Evolutionary conservation across 2,888 invertebrate genomes (phyloP).

Genomic region (Graphium colonna): DNA sequence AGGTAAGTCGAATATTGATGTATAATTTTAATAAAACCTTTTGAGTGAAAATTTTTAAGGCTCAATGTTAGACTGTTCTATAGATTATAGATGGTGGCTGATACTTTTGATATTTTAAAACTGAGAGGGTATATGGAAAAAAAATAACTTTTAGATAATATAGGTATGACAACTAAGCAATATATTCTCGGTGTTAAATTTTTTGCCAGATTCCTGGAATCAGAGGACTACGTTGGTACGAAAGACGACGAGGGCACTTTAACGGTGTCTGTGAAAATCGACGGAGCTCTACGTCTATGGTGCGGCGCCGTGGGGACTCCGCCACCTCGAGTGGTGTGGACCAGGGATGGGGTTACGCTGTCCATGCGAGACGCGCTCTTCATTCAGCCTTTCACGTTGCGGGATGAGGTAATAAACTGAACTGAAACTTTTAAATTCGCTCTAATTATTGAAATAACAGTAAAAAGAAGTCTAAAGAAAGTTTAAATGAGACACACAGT

Average conservation of each 20-base stretch:
- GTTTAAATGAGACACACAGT: too few species aligned
- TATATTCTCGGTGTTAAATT: neutral
- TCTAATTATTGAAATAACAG: too few species aligned
- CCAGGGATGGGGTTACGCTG: slow-evolving; percentile 70
- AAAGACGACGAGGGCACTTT: slow-evolving; percentile 55
- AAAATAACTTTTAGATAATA: too few species aligned
- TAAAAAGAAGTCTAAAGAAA: too few species aligned
- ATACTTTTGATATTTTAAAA: too few species aligned
- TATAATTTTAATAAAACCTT: slow-evolving; percentile 31
- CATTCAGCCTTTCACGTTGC: slow-evolving; percentile 57
- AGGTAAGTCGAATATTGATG: slow-evolving; percentile 49
- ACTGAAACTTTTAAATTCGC: too few species aligned
- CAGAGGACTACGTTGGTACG: slow-evolving; percentile 62
- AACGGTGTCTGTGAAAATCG: slow-evolving; percentile 50
- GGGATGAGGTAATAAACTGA: slow-evolving; percentile 63
- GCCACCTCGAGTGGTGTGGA: slow-evolving; percentile 81
- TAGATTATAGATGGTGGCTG: too few species aligned
- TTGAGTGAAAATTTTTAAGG: neutral
- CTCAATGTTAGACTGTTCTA: neutral
- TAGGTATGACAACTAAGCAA: too few species aligned
- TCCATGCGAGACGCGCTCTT: slow-evolving; percentile 54
- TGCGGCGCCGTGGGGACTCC: slow-evolving; percentile 83
- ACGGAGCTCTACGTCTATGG: slow-evolving; percentile 76
- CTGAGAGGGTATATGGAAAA: too few species aligned
- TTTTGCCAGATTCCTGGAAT: slow-evolving; percentile 56